Evolutionary conservation across 2,888 invertebrate species (phyloP), one percentile per base, ranked within the genome.

Genomic region (Pandemis heparana): DNA sequence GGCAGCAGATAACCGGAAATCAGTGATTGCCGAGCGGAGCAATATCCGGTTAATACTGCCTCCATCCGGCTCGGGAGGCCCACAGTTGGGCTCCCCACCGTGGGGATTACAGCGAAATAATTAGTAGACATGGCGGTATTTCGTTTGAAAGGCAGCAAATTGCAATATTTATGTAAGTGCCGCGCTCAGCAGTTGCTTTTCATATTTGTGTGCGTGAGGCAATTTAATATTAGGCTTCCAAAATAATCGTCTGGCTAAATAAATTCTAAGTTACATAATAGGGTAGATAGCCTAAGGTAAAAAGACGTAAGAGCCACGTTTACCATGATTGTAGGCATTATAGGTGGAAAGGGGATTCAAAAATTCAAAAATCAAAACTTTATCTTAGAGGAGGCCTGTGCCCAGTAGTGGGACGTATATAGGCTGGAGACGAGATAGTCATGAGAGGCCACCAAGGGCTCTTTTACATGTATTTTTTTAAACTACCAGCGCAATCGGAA

Each of bases 1-100:
- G 89, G 86, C 80, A 86, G 81, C 84, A 86, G 84, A 83, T 83
- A 84, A 87, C 81, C 89, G 91, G 90, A 92, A 87, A 89, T 89
- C 89, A 85, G 85, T 84, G 89, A 88, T 88, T 85, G 89, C 86
- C 82, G 87, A 86, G 82, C 87, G 83, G 82, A 69, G 85, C 87
- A 91, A 91, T 91, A 89, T 91, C 91, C 91, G 91, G 82, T 84
- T 75, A 77, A 78, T 77, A 77, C 76, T 71, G 78, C 75, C 63
- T 56, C 67, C 70, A 66, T 76, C 70, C 74, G 76, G 70, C 56
- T 70, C 39, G 41, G 66, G 41, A 48, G 39, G 62, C 60, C 60
- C 60, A 60, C 38, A 8, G 60, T 0, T 60, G 60, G 60, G 60
- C 38, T 8, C n/a, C 59, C 59, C 59, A 53, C 51, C 18, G 51